These are phyloP conservation scores for Lasius fuliginosus DNA, from an alignment of 2,888 invertebrate genomes.

Conservation along the genomic window DNA sequence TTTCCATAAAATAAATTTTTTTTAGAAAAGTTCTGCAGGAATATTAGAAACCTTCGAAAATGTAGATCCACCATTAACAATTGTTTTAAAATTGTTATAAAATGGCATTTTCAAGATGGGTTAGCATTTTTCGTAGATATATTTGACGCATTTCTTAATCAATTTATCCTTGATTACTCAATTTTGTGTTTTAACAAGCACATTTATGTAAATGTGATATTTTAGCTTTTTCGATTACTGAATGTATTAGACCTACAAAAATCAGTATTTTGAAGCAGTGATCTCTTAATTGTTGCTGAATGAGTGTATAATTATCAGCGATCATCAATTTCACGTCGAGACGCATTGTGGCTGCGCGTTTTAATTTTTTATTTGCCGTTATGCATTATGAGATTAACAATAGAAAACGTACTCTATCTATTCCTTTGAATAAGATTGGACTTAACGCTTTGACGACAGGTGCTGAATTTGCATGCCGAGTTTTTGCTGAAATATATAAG, in stretches of 20 bases:
- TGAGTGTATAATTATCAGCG: neutral
- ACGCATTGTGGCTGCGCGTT: slow-evolving; percentile 30
- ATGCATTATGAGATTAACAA: slow-evolving; percentile 39
- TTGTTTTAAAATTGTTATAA: neutral
- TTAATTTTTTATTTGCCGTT: slow-evolving; percentile 52
- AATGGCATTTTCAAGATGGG: neutral
- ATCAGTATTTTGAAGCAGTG: neutral
- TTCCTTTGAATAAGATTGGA: slow-evolving; percentile 18
- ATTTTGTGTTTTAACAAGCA: neutral
- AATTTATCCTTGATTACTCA: neutral
- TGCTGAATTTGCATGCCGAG: neutral
- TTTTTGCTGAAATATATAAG: slow-evolving; percentile 8
- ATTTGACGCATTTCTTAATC: slow-evolving; percentile 7
- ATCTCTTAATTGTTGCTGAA: slow-evolving; percentile 27
- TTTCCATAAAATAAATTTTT: neutral
- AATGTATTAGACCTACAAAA: neutral
- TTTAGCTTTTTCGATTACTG: neutral
- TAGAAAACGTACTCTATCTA: slow-evolving; percentile 17
- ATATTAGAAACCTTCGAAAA: slow-evolving; percentile 4
- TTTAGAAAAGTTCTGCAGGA: neutral
- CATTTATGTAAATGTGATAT: neutral
- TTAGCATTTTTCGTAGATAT: neutral
- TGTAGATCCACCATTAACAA: neutral
- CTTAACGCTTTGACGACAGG: slow-evolving; percentile 24
- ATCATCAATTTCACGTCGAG: slow-evolving; percentile 39